Percentiles rank a stretch among this genome's conserved stretches.
These are phyloP conservation scores for Chaetophractus vellerosus DNA, from an alignment of 2,797 vertebrate genomes.

Conservation along the genomic window DNA sequence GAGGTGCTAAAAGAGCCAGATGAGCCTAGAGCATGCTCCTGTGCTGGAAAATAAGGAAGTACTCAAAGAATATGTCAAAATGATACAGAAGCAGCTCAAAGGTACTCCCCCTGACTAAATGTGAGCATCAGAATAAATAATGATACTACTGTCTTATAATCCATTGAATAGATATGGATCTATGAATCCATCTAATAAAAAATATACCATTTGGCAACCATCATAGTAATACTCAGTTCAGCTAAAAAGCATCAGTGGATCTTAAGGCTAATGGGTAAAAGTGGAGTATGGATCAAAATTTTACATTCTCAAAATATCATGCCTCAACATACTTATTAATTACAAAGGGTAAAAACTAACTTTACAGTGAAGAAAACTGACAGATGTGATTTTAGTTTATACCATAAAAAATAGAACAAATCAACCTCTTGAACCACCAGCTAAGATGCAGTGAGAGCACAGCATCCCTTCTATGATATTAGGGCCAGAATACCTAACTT, in stretches of 20 bases:
- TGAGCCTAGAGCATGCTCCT: neutral
- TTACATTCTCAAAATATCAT: conserved; percentile 21
- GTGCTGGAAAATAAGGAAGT: conserved; percentile 12
- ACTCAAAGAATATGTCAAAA: neutral
- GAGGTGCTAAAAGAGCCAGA: neutral
- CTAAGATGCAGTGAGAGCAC: neutral
- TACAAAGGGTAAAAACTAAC: neutral
- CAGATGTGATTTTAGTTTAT: neutral
- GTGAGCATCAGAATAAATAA: neutral
- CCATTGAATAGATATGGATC: neutral
- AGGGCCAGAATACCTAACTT: neutral
- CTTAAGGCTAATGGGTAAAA: neutral
- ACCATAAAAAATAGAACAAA: neutral
- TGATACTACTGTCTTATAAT: neutral
- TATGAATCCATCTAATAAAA: neutral
- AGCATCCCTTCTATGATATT: neutral
- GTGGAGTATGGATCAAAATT: neutral
- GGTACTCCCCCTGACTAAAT: neutral
- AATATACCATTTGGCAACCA: neutral
- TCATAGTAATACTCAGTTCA: conserved; percentile 3
- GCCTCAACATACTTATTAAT: conserved; percentile 3
- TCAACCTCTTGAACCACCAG: neutral
- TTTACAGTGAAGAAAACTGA: neutral
- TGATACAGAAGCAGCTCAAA: neutral
- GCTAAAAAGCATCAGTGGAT: neutral